These are phyloP conservation scores for Gobiocypris rarus DNA, from an alignment of 2,113 vertebrate genomes.

Conservation along the genomic window DNA sequence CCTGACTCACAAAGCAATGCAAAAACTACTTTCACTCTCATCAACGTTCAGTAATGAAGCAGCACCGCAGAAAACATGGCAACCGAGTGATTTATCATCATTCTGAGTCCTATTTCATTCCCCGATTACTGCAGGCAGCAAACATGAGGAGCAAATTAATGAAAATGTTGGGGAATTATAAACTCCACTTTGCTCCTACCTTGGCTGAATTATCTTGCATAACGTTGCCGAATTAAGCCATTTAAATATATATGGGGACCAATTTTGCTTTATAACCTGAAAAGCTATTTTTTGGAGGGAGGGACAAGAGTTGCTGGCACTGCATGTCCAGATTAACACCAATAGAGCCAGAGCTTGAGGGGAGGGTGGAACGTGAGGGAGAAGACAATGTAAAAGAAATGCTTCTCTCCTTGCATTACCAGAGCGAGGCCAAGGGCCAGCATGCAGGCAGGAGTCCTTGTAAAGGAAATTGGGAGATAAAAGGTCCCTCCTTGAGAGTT, in stretches of 20 bases:
- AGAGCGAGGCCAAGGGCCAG: slow-evolving; percentile 41
- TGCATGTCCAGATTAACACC: background rate
- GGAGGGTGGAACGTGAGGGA: background rate
- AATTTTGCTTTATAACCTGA: slow-evolving; percentile 12
- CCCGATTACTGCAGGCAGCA: slow-evolving; percentile 59
- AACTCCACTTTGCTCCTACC: slow-evolving; percentile 54
- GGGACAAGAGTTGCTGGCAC: background rate
- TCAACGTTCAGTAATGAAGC: slow-evolving; percentile 58
- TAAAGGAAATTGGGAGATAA: slow-evolving; percentile 32
- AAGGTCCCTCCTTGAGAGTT: slow-evolving; percentile 41
- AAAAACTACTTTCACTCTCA: slow-evolving; percentile 59
- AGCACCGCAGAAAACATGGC: slow-evolving; percentile 52
- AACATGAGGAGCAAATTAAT: slow-evolving; percentile 65
- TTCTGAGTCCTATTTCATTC: slow-evolving; percentile 61
- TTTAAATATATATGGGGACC: slow-evolving; percentile 42
- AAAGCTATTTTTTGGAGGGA: background rate
- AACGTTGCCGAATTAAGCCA: slow-evolving; percentile 43
- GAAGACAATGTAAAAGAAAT: background rate
- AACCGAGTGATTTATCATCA: slow-evolving; percentile 62
- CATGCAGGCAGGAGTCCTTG: slow-evolving; percentile 37
- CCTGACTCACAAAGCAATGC: slow-evolving; percentile 36
- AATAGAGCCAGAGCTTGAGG: background rate
- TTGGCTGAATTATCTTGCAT: slow-evolving; percentile 54
- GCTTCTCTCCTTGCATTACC: slow-evolving; percentile 38
- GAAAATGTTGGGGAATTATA: slow-evolving; percentile 64